Evolutionary conservation across 2,888 invertebrate genomes (phyloP), one percentile per base, ranked within the genome.

Genomic region (Teleogryllus oceanicus): DNA sequence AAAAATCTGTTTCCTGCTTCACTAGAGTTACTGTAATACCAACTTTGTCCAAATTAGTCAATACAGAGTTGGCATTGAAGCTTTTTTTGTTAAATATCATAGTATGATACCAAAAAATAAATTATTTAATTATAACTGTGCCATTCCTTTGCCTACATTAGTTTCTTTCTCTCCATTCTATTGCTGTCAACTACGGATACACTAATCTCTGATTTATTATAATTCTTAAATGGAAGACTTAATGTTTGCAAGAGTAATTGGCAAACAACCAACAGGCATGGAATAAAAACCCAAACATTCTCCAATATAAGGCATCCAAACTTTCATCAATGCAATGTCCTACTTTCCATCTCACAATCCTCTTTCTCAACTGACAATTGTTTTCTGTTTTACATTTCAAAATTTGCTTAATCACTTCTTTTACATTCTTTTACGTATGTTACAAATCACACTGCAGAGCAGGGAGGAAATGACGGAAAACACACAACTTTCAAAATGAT

Each of bases 141-240:
- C 78, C 81, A 78, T 77, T 79, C 75, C 77, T 77, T 78, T 80
- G 80, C 80, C 81, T 82, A 82, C 77, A 50, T 76, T 37, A 62
- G 76, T 78, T 78, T 77, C 74, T 79, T 76, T 80, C 77, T 75
- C 51, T 77, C 76, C 80, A 20, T 75, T 76, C 82, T 80, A 82
- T 82, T 80, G 81, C 80, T 80, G 78, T 50, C 77, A 78, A 78
- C 82, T 82, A 82, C 81, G 62, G 49, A 80, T 79, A 81, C 62
- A 76, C 79, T 78, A 79, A 79, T 81, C 80, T 80, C 78, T 78
- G 75, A 80, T 77, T 79, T 80, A 81, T 78, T 78, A 78, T 81
- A 80, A 82, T 82, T 80, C 80, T 81, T 82, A 80, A 82, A 82
- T 82, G 82, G 82, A 82, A 82, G 82, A 82, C 82, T 78, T 79